Base-by-base conservation (phyloP, 2,888 invertebrate species). In the Ichneumon xanthorius region DNA sequence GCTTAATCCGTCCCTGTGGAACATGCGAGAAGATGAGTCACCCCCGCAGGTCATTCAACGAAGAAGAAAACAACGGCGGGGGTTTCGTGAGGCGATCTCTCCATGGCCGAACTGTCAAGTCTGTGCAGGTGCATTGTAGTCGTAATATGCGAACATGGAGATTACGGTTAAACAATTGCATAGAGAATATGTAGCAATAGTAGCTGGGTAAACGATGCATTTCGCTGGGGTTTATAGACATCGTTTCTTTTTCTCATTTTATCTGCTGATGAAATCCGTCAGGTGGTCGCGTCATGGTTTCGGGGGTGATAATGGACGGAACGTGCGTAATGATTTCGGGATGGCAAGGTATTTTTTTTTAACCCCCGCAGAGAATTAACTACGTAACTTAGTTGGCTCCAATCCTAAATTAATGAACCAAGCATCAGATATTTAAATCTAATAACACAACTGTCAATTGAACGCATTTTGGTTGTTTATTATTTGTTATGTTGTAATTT, bases 11-110 rank as follows among this genome's bases (percentile, higher is more conserved):
- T 33, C 81, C 81, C 85, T 85, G 81, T 45, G 19, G 85, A 81
- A 85, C 81, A n/a, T 85, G 53, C 81, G 73, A 85, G 78, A 85
- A 77, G 7, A 72, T 85, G 85, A 82, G 78, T 85, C 85, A 85
- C 81, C 63, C 77, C 55, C 63, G 30, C 73, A 79, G 85, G 81
- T 85, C 85, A 78, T 79, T 85, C 81, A 85, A 81, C 85, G 81
- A 61, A 67, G 68, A 75, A 72, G 72, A 77, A 73, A 81, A 84
- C 48, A 68, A 68, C 16, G 68, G 68, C 19, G 71, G 37, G 75
- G 50, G 37, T 37, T 9, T 19, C 4, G 9, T 11, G n/a, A 37
- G 4, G 22, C 4, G 11, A 55, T 71, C 55, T 71, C 55, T n/a
- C 14, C 53, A 37, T 40, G 22, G 37, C 58, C 37, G 73, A 55